phyloP scores from a whole-genome alignment of 2,113 vertebrate genomes.

The Solenodon paradoxus region DNA sequence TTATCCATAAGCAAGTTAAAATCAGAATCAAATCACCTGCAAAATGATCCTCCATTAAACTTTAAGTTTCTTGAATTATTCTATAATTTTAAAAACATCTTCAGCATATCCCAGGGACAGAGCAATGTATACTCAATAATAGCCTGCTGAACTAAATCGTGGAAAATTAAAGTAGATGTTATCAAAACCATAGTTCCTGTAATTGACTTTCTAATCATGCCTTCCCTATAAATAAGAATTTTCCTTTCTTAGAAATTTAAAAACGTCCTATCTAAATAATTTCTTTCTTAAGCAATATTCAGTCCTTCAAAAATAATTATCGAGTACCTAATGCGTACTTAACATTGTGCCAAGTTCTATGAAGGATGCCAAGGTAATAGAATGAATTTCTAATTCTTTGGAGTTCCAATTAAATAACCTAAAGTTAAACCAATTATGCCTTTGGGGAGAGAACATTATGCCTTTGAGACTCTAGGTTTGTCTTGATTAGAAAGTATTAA shows the following conservation, averaged over 20 bases:
- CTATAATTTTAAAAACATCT: background rate
- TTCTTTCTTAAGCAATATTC: background rate
- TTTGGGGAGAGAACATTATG: slow-evolving; percentile 53
- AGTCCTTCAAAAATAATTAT: slow-evolving; percentile 39
- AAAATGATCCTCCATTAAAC: background rate
- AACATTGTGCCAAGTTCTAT: slow-evolving; percentile 42
- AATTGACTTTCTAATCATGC: background rate
- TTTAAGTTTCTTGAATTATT: slow-evolving; percentile 15
- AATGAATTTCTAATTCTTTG: slow-evolving; percentile 58
- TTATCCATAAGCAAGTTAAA: slow-evolving; percentile 6
- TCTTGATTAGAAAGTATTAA: slow-evolving; percentile 67
- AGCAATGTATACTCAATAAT: background rate
- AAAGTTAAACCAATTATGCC: slow-evolving; percentile 64
- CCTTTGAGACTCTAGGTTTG: slow-evolving; percentile 56
- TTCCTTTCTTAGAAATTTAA: slow-evolving; percentile 40
- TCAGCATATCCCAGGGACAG: background rate
- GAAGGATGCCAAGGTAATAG: slow-evolving; percentile 36
- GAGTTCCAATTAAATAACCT: slow-evolving; percentile 60
- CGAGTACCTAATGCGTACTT: slow-evolving; percentile 13
- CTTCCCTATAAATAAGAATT: background rate
- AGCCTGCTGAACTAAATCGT: background rate
- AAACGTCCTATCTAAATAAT: slow-evolving; percentile 7
- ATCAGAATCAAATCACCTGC: background rate
- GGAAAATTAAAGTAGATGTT: slow-evolving; percentile 17
- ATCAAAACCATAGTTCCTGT: slow-evolving; percentile 12